Percentiles rank a stretch among this genome's conserved stretches.
Evolutionary conservation across 2,888 invertebrate species (phyloP).

Genomic region (Scotopteryx bipunctaria): DNA sequence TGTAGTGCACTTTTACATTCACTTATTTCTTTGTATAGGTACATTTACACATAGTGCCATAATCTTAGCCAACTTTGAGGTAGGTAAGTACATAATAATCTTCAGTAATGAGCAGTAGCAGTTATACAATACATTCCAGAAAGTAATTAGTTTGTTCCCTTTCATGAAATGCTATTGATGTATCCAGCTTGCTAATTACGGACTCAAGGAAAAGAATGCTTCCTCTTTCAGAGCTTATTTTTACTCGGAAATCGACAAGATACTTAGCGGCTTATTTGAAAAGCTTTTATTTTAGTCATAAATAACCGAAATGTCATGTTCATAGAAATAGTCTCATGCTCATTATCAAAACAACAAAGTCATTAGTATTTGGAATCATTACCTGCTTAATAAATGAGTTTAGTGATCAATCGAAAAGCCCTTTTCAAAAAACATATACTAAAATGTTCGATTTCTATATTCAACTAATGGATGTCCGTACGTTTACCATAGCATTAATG

Average conservation of each 20-base stretch:
- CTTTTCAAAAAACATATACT: too few species aligned
- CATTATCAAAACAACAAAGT: not conserved
- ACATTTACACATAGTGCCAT: not conserved
- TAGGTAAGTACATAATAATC: not conserved
- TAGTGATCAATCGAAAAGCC: too few species aligned
- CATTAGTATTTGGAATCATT: too few species aligned
- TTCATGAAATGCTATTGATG: constrained; percentile 10
- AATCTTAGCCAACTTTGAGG: not conserved
- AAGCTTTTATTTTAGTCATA: not conserved
- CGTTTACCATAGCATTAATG: too few species aligned
- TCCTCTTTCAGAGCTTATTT: not conserved
- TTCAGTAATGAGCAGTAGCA: not conserved
- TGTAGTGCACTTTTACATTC: too few species aligned
- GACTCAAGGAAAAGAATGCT: not conserved
- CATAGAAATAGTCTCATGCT: not conserved
- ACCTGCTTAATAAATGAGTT: too few species aligned
- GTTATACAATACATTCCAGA: constrained; percentile 1
- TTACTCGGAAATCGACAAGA: not conserved
- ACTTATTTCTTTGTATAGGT: too few species aligned
- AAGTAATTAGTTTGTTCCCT: constrained; percentile 3
- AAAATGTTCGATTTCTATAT: too few species aligned
- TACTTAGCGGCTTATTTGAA: constrained; percentile 2
- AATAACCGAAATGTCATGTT: not conserved
- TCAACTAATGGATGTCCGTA: too few species aligned
- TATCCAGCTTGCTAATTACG: constrained; percentile 2